Evolutionary conservation across 2,888 invertebrate genomes (phyloP).

Genomic region (Palloptera scutellata): DNA sequence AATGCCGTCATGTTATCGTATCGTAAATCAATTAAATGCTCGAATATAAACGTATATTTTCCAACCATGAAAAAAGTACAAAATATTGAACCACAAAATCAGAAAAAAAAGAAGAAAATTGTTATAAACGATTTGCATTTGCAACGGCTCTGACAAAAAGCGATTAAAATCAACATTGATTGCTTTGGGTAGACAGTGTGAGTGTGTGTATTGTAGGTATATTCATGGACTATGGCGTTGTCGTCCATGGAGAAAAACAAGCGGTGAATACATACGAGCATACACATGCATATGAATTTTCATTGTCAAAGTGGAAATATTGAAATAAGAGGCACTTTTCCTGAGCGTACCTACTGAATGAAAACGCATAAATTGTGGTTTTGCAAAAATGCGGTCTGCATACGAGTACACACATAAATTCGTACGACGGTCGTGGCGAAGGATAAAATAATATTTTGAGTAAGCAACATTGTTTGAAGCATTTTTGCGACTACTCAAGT

Average conservation of each 20-base stretch:
- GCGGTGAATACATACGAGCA: background rate
- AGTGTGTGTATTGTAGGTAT: background rate
- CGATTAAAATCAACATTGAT: conserved; percentile 15
- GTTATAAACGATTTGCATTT: conserved; percentile 2
- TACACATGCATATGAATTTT: too few relatives aligned
- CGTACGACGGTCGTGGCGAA: background rate
- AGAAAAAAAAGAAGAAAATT: too few relatives aligned
- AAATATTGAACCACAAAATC: too few relatives aligned
- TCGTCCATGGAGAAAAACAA: background rate
- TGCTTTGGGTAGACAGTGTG: background rate
- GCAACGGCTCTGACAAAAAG: conserved; percentile 8
- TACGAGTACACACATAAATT: background rate
- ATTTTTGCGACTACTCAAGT: background rate
- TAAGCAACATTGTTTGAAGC: background rate
- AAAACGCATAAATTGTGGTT: conserved; percentile 24
- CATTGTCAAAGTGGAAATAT: too few relatives aligned
- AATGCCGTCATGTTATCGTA: too few relatives aligned
- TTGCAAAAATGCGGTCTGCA: conserved; percentile 21
- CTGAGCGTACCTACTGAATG: conserved; percentile 2
- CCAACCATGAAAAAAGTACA: too few relatives aligned
- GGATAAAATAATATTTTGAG: background rate
- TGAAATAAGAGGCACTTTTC: too few relatives aligned
- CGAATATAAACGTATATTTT: too few relatives aligned
- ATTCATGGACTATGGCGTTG: background rate
- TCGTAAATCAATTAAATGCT: too few relatives aligned